Conservation (phyloP, 2,888 invertebrate genomes). For the Zele albiditarsus region DNA sequence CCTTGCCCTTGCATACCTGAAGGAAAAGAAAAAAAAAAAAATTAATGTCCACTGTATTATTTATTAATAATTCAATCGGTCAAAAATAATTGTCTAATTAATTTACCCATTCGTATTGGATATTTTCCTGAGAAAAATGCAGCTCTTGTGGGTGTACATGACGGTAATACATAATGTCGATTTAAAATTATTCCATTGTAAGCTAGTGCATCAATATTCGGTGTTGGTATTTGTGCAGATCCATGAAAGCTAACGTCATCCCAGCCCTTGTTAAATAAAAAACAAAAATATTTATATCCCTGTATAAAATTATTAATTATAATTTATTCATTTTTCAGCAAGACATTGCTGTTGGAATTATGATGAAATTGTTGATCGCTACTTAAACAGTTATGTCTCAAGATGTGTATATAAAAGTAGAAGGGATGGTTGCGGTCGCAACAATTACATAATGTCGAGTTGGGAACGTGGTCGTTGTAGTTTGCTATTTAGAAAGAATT, state of each 20-base stretch:
- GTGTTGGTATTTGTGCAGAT: conserved; percentile 89
- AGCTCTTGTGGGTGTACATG: conserved; percentile 89
- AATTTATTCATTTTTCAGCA: neutral
- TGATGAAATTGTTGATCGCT: neutral
- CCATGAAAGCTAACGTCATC: conserved; percentile 94
- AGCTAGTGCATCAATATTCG: conserved; percentile 91
- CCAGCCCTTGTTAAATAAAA: conserved; percentile 79
- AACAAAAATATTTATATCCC: neutral
- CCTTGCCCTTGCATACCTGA: conserved; percentile 76
- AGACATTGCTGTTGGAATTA: neutral
- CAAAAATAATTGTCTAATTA: neutral
- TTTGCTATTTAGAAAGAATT: conserved; percentile 51
- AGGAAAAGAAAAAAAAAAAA: too few relatives aligned
- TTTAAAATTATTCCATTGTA: conserved; percentile 89
- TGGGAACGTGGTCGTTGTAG: conserved; percentile 16
- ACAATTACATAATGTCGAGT: conserved; percentile 6
- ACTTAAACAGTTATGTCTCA: neutral
- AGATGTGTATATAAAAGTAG: neutral
- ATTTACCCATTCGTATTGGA: conserved; percentile 80
- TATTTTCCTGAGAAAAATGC: conserved; percentile 90
- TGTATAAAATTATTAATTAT: neutral
- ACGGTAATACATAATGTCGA: conserved; percentile 88
- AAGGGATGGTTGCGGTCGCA: neutral
- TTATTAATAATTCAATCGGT: neutral
- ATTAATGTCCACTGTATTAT: neutral